These are phyloP conservation scores for Gymnocheta viridis DNA, from an alignment of 2,888 invertebrate species.

Conservation along the genomic window DNA sequence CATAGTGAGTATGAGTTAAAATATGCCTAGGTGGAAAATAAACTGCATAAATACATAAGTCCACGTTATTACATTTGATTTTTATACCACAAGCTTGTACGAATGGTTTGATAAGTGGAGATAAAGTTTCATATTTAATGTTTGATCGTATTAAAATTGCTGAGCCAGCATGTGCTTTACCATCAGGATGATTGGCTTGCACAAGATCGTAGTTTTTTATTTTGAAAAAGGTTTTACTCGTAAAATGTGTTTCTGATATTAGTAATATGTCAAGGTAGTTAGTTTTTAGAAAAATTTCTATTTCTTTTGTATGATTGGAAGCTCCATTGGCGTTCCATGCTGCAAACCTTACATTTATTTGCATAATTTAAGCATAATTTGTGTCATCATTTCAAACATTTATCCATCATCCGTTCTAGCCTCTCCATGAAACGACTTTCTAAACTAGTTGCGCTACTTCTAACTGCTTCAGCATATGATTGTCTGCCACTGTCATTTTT, in stretches of 20 bases:
- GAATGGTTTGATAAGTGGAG: too few relatives aligned
- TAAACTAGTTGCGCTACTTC: not conserved
- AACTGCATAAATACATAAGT: too few relatives aligned
- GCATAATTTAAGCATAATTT: not conserved
- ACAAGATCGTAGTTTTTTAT: not conserved
- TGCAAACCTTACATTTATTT: constrained; percentile 1
- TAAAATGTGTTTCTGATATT: constrained; percentile 3
- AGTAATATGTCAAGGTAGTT: not conserved
- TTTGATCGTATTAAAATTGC: not conserved
- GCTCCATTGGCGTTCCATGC: not conserved
- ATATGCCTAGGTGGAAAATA: too few relatives aligned
- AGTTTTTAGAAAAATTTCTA: not conserved
- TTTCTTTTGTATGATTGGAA: not conserved
- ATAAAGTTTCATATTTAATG: not conserved
- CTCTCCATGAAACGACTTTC: constrained; percentile 4
- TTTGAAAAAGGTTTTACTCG: not conserved
- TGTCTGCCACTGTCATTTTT: not conserved
- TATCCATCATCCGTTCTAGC: not conserved
- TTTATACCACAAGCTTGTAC: too few relatives aligned
- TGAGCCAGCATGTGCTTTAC: not conserved
- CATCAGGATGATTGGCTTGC: constrained; percentile 1
- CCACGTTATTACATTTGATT: too few relatives aligned
- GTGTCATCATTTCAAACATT: constrained; percentile 6
- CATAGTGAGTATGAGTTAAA: too few relatives aligned
- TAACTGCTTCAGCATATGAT: not conserved